Evolutionary conservation across 2,888 invertebrate species (phyloP).

Genomic region (Alcis repandata): DNA sequence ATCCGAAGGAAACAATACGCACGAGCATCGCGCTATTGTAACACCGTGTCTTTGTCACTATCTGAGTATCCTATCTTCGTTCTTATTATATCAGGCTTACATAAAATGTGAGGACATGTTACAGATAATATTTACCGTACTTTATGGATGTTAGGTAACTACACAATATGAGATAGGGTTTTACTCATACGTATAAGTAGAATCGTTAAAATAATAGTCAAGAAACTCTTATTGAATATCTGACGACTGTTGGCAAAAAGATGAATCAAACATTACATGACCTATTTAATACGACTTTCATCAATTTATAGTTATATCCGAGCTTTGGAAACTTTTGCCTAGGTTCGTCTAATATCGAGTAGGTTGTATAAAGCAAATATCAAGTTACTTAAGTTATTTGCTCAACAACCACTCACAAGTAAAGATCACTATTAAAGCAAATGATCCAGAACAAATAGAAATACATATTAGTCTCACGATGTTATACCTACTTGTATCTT

Average conservation of each 20-base stretch:
- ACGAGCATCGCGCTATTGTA: constrained; percentile 61
- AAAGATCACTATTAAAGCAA: constrained; percentile 2
- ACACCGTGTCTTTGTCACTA: constrained; percentile 68
- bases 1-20: constrained; percentile 60
- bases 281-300: too few relatives aligned
- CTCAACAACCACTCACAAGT: constrained; percentile 13
- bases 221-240: too few relatives aligned
- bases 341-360: too few relatives aligned
- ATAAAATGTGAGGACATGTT: constrained; percentile 52
- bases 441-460: constrained; percentile 8
- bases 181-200: too few relatives aligned
- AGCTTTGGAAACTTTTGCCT: too few relatives aligned
- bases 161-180: too few relatives aligned
- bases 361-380: neutral
- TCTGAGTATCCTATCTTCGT: constrained; percentile 68
- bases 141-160: neutral
- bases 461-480: constrained; percentile 1
- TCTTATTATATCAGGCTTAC: constrained; percentile 63
- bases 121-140: constrained; percentile 26
- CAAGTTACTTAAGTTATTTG: constrained; percentile 6
- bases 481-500: neutral
- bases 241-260: too few relatives aligned
- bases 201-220: too few relatives aligned
- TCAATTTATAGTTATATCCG: too few relatives aligned
- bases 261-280: too few relatives aligned